phyloP scores from a whole-genome alignment of 2,888 invertebrate genomes.

The Amphipyra tragopoginis region DNA sequence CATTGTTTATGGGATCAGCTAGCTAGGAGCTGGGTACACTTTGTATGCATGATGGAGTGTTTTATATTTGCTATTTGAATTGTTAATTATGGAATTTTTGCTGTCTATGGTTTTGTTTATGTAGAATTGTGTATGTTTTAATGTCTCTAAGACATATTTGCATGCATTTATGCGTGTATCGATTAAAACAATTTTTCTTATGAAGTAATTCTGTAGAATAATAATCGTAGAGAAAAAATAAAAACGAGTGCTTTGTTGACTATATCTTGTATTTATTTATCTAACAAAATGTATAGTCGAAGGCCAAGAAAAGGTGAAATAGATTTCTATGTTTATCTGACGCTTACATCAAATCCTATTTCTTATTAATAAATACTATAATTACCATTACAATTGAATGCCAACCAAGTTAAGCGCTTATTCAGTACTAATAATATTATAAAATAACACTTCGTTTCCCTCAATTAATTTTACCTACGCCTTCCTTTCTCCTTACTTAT shows the following conservation, averaged over 20 bases:
- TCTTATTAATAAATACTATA: too few species aligned
- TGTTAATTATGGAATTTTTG: conserved; percentile 23
- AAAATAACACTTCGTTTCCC: background rate
- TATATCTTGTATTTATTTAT: too few species aligned
- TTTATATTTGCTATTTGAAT: conserved; percentile 24
- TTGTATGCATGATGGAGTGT: conserved; percentile 15
- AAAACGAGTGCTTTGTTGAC: too few species aligned
- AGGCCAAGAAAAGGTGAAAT: too few species aligned
- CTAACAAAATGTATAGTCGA: too few species aligned
- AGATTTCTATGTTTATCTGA: too few species aligned
- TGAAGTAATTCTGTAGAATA: too few species aligned
- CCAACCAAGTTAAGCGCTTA: too few species aligned
- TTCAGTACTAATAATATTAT: too few species aligned
- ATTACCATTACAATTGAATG: too few species aligned
- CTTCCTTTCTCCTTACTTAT: conserved; percentile 1
- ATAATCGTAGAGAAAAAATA: too few species aligned
- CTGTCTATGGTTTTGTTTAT: conserved; percentile 12
- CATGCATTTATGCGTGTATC: background rate
- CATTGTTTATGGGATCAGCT: background rate
- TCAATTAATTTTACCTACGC: background rate
- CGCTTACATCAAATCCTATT: too few species aligned
- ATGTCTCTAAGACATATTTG: background rate
- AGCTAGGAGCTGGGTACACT: background rate
- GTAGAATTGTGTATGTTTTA: conserved; percentile 1
- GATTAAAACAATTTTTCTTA: background rate